Conservation (phyloP, 2,797 vertebrate species). For the Argya squamiceps region DNA sequence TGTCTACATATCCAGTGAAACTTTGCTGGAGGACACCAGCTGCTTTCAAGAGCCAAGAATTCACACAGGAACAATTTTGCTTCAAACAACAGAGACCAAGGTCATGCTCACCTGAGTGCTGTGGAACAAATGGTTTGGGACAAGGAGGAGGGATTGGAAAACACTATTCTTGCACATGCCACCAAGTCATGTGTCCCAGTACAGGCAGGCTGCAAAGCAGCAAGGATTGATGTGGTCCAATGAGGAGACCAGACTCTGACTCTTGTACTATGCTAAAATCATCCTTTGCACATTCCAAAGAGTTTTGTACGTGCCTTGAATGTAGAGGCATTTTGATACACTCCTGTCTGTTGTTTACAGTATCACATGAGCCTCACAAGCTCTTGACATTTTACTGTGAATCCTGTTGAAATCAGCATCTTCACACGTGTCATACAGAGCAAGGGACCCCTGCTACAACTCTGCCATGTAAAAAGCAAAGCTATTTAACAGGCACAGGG, state of each 20-base stretch:
- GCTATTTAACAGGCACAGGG: not conserved
- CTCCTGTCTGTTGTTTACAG: not conserved
- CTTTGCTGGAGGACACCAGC: not conserved
- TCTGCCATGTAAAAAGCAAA: not conserved
- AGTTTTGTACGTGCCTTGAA: not conserved
- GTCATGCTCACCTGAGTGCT: not conserved
- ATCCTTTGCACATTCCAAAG: not conserved
- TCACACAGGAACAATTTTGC: not conserved
- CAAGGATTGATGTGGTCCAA: not conserved
- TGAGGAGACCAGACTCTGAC: rapidly evolving
- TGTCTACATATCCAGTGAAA: not conserved
- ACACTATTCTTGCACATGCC: not conserved
- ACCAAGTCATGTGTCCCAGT: not conserved
- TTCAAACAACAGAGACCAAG: not conserved
- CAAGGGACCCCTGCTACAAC: not conserved
- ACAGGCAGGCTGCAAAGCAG: not conserved
- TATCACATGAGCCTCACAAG: not conserved
- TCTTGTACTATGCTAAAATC: rapidly evolving
- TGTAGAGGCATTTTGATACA: not conserved
- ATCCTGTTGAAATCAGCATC: not conserved
- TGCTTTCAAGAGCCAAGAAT: not conserved
- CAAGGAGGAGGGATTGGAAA: not conserved
- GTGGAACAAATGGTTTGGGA: not conserved
- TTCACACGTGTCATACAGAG: not conserved
- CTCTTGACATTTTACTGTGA: not conserved